These are phyloP conservation scores for Ceyx melanurus DNA, from an alignment of 2,113 vertebrate genomes.

Conservation along the genomic window DNA sequence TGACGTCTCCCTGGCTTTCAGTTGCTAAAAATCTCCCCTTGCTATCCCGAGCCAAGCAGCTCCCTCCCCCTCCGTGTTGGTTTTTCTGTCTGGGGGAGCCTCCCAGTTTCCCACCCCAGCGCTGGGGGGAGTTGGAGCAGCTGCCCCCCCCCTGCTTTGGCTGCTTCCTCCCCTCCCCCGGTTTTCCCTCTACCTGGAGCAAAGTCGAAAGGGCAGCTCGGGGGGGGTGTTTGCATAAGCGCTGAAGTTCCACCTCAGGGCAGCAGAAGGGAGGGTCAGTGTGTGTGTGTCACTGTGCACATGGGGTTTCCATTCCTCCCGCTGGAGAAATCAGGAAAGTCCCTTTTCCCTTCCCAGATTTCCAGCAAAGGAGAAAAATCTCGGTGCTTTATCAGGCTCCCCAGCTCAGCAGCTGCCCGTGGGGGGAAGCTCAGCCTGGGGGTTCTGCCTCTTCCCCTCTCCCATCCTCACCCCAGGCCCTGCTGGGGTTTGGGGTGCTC, in stretches of 20 bases:
- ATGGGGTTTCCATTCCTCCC: not conserved
- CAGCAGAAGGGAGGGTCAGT: not conserved
- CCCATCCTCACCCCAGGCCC: not conserved
- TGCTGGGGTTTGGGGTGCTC: not conserved
- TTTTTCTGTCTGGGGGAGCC: not conserved
- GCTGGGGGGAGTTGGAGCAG: rapidly evolving
- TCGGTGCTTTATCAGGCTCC: rapidly evolving
- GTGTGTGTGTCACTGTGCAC: not conserved
- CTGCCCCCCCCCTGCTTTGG: rapidly evolving
- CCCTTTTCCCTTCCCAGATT: not conserved
- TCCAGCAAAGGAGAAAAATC: rapidly evolving
- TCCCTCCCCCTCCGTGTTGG: rapidly evolving
- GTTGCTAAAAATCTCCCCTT: rapidly evolving
- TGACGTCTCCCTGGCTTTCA: not conserved
- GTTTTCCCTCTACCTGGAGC: not conserved
- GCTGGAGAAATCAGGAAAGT: not conserved
- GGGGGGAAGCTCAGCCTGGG: rapidly evolving
- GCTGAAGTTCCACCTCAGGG: not conserved
- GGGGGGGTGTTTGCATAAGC: not conserved
- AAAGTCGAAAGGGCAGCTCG: not conserved
- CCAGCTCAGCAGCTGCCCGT: rapidly evolving
- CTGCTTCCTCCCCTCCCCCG: too few relatives aligned
- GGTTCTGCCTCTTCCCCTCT: not conserved
- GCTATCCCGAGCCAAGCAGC: rapidly evolving
- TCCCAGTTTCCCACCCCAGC: rapidly evolving